Percentiles rank a stretch among this genome's conserved stretches.
phyloP scores from a whole-genome alignment of 2,797 vertebrate genomes.

The Sebastes matsubarae region DNA sequence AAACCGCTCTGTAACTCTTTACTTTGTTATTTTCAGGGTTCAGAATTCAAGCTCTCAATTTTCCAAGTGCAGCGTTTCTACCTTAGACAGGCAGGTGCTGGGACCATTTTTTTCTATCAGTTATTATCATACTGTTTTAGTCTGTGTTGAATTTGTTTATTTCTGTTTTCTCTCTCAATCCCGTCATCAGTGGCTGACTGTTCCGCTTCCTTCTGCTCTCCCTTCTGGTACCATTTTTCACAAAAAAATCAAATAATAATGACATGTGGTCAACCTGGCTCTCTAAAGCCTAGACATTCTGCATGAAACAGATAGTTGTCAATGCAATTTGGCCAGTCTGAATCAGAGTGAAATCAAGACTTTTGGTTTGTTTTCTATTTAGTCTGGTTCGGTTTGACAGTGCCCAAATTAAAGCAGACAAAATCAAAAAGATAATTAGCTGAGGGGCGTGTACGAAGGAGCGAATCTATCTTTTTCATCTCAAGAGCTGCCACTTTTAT shows the following conservation, averaged over 20 bases:
- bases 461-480: too few relatives aligned
- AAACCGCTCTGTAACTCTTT: not conserved
- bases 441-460: too few relatives aligned
- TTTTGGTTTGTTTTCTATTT: too few relatives aligned
- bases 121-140: not conserved
- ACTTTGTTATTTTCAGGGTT: not conserved
- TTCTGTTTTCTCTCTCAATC: constrained; percentile 11
- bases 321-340: not conserved
- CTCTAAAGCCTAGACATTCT: not conserved
- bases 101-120: not conserved
- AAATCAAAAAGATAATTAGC: too few relatives aligned
- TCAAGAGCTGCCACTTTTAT: too few relatives aligned
- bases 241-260: not conserved
- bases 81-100: not conserved
- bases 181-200: not conserved
- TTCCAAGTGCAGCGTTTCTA: not conserved
- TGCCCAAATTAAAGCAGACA: too few relatives aligned
- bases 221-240: constrained; percentile 4
- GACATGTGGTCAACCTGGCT: not conserved
- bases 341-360: too few relatives aligned
- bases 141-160: not conserved
- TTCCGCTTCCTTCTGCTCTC: constrained; percentile 2
- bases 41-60: not conserved
- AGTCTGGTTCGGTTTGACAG: too few relatives aligned
- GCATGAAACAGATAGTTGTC: not conserved